Percentiles rank a stretch among this genome's conserved stretches.
Evolutionary conservation across 2,113 vertebrate species (phyloP).

Genomic region (Beaufortia kweichowensis): DNA sequence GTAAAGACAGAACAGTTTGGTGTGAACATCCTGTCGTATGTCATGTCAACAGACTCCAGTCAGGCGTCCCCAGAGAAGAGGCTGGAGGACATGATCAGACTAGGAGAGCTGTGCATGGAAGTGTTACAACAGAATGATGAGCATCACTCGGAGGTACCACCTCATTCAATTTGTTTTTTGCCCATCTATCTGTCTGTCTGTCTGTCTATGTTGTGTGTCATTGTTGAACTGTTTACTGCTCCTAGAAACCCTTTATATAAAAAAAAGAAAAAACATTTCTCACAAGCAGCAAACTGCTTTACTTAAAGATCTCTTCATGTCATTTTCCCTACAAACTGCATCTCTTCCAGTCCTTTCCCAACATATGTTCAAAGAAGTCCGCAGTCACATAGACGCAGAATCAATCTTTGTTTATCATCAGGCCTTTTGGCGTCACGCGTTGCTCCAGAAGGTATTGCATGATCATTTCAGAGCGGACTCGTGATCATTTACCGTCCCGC

Average conservation of each 20-base stretch:
- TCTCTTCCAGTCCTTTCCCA: not conserved
- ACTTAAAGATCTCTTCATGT: not conserved
- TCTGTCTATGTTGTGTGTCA: too few species aligned
- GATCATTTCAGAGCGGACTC: slow-evolving; percentile 62
- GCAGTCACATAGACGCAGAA: slow-evolving; percentile 18
- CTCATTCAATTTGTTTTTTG: not conserved
- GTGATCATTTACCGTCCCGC: slow-evolving; percentile 48
- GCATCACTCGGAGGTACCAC: slow-evolving; percentile 90
- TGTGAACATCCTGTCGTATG: not conserved
- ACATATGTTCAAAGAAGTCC: slow-evolving; percentile 29
- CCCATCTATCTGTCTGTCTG: not conserved
- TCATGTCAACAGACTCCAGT: slow-evolving; percentile 48
- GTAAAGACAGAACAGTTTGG: not conserved
- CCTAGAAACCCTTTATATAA: too few species aligned
- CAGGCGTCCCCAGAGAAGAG: slow-evolving; percentile 81
- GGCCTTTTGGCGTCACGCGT: slow-evolving; percentile 17
- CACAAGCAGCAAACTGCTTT: not conserved
- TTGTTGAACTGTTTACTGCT: not conserved
- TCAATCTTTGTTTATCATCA: slow-evolving; percentile 47
- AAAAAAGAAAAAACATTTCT: not conserved
- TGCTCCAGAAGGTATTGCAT: slow-evolving; percentile 49
- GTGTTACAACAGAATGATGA: slow-evolving; percentile 97
- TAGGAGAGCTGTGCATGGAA: slow-evolving; percentile 93
- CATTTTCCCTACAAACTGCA: not conserved
- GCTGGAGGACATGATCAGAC: slow-evolving; percentile 86